These are phyloP conservation scores for Oryzias woworae DNA, from an alignment of 2,113 vertebrate species.

Conservation along the genomic window DNA sequence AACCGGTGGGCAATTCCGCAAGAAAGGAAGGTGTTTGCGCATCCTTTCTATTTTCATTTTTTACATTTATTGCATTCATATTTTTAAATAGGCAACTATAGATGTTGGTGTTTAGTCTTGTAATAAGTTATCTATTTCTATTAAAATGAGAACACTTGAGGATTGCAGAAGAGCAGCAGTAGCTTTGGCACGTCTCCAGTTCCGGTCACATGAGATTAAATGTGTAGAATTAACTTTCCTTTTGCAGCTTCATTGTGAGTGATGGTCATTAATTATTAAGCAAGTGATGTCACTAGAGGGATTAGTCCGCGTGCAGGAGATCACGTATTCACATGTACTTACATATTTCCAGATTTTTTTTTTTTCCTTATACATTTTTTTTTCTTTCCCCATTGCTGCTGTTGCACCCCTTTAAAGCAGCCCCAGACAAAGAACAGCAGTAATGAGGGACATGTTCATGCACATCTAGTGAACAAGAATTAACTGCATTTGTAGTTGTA, in stretches of 20 bases:
- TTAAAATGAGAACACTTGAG: too few relatives aligned
- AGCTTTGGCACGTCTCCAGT: too few relatives aligned
- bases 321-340: constrained; percentile 4
- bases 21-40: constrained; percentile 7
- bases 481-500: constrained; percentile 40
- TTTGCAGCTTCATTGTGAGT: neutral
- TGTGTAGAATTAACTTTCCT: too few relatives aligned
- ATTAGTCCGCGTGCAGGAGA: neutral
- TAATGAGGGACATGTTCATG: constrained; percentile 58
- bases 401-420: constrained; percentile 6
- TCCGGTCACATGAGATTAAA: too few relatives aligned
- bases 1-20: constrained; percentile 19
- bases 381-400: constrained; percentile 24
- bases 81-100: too few relatives aligned
- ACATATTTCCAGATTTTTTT: neutral
- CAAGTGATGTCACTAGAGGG: neutral
- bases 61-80: too few relatives aligned
- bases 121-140: too few relatives aligned
- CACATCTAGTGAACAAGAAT: constrained; percentile 15
- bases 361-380: neutral
- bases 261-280: neutral
- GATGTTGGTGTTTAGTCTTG: too few relatives aligned
- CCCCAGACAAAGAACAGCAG: neutral
- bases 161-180: too few relatives aligned
- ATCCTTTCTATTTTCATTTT: neutral